Conservation (phyloP, 1,140 invertebrate genomes). For the Schmidtea mediterranea region DNA sequence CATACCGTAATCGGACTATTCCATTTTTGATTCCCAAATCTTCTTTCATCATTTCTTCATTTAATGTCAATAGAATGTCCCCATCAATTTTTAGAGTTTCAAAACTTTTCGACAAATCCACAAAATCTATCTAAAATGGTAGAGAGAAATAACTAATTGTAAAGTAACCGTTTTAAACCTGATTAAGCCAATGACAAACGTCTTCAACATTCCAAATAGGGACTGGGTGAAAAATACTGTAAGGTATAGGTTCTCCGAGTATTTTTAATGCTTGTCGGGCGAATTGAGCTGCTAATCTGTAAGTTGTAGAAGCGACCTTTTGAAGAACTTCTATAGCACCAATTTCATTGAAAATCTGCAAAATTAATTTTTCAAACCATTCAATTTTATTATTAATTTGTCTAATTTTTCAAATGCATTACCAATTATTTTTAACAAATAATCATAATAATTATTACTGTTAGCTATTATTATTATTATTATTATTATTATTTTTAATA, state of each 20-base stretch:
- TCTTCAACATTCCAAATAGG: slow-evolving; percentile 86
- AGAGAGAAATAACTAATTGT: slow-evolving; percentile 2
- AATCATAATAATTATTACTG: too few species aligned
- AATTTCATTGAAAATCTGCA: slow-evolving; percentile 59
- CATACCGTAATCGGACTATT: slow-evolving; percentile 52
- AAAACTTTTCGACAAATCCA: slow-evolving; percentile 51
- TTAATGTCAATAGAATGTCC: slow-evolving; percentile 72
- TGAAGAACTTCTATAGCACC: slow-evolving; percentile 77
- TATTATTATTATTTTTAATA: too few species aligned
- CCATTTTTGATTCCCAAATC: slow-evolving; percentile 78
- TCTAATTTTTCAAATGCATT: too few species aligned
- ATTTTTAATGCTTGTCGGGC: slow-evolving; percentile 72
- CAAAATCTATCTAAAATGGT: slow-evolving; percentile 51
- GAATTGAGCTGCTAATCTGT: slow-evolving; percentile 83
- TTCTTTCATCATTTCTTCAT: slow-evolving; percentile 59
- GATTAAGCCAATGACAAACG: slow-evolving; percentile 86
- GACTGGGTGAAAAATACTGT: slow-evolving; percentile 85
- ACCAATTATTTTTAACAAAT: too few species aligned
- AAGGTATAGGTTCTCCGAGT: slow-evolving; percentile 81
- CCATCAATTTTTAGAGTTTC: slow-evolving; percentile 74
- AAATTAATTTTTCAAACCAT: slow-evolving; percentile 1
- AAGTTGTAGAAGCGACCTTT: slow-evolving; percentile 81
- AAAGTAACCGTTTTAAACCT: slow-evolving; percentile 23
- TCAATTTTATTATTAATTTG: too few species aligned
- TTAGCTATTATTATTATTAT: too few species aligned